Percentiles rank a stretch among this genome's conserved stretches.
phyloP scores from a whole-genome alignment of 2,797 vertebrate species.

The Choloepus didactylus region DNA sequence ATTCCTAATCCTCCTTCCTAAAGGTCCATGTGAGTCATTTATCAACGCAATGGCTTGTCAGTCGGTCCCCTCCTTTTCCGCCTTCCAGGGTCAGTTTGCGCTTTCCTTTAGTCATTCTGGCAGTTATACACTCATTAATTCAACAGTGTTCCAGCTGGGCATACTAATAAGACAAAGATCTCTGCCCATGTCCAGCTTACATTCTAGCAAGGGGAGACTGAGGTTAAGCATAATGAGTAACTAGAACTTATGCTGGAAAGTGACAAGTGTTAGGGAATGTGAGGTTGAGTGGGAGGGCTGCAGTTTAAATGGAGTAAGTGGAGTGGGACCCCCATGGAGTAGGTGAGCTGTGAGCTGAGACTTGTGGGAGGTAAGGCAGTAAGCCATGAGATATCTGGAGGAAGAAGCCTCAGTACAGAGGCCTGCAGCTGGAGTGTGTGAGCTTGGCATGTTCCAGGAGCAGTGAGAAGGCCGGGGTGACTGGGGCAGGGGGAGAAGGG shows the following conservation, averaged over 20 bases:
- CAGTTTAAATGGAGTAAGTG: neutral
- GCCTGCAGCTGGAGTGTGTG: accelerated
- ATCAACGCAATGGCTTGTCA: neutral
- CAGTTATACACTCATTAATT: neutral
- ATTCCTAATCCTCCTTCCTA: neutral
- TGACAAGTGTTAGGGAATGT: neutral
- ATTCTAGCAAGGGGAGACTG: neutral
- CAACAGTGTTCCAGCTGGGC: neutral
- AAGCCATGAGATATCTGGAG: neutral
- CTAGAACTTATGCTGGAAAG: neutral
- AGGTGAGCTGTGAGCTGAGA: neutral
- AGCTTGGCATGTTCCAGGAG: neutral
- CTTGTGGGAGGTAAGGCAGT: neutral
- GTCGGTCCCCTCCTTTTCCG: neutral
- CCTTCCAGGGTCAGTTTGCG: neutral
- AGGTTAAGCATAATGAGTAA: neutral
- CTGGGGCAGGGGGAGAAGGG: neutral
- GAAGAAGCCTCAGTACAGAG: neutral
- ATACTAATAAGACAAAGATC: neutral
- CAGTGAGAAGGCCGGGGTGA: neutral
- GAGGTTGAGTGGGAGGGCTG: neutral
- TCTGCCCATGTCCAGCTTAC: neutral
- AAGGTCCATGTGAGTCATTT: neutral
- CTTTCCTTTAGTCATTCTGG: neutral
- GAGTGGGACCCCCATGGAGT: neutral